Conservation (phyloP, 2,888 invertebrate genomes). For the Papilio demoleus region DNA sequence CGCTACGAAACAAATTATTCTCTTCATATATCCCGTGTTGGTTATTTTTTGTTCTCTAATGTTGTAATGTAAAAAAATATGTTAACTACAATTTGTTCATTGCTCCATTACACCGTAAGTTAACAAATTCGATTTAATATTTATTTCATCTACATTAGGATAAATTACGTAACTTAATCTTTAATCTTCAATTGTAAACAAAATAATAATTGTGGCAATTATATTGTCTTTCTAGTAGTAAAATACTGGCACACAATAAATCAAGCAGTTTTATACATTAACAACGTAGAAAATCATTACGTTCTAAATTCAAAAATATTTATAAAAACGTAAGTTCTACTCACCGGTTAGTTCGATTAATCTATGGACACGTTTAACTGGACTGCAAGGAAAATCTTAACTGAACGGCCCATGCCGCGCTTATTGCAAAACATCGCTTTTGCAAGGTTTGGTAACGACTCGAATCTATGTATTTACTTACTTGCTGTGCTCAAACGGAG, state of each 20-base stretch:
- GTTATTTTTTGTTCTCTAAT: too few relatives aligned
- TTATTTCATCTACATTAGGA: neutral
- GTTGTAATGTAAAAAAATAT: too few relatives aligned
- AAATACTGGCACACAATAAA: neutral
- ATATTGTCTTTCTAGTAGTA: too few relatives aligned
- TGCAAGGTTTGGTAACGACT: slow-evolving; percentile 40
- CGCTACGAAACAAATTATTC: too few relatives aligned
- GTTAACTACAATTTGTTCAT: neutral
- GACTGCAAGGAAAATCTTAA: slow-evolving; percentile 38
- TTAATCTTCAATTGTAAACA: neutral
- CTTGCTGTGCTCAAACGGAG: slow-evolving; percentile 16
- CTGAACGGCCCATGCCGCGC: slow-evolving; percentile 31
- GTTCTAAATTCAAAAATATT: slow-evolving; percentile 1
- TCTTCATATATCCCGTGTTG: too few relatives aligned
- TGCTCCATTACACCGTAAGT: neutral
- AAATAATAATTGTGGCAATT: neutral
- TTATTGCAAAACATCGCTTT: slow-evolving; percentile 39
- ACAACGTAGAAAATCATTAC: neutral
- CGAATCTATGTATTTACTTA: slow-evolving; percentile 28
- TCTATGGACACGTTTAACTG: slow-evolving; percentile 36
- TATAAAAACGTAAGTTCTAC: slow-evolving; percentile 1
- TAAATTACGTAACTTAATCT: neutral
- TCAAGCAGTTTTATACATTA: neutral
- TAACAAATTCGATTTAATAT: neutral
- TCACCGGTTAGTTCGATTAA: slow-evolving; percentile 21